These are phyloP conservation scores for Mesorhabditis belari DNA, from an alignment of 2,888 invertebrate genomes.

Conservation along the genomic window DNA sequence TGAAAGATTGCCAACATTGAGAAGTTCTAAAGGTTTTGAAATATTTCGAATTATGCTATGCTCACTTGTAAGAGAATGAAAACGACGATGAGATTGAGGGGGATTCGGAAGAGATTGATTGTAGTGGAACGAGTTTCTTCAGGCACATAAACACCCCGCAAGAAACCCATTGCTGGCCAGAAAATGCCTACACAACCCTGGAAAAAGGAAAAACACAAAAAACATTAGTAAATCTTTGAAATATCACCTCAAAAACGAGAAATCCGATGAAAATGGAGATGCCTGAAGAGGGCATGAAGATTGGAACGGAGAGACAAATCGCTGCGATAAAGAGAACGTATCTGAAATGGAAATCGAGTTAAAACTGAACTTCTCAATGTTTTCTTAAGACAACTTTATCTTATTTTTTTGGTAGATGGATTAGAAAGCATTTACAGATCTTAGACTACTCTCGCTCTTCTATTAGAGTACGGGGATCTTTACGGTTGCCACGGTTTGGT, in stretches of 20 bases:
- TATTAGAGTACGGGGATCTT: no score
- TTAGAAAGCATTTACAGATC: no score
- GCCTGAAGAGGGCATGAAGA: constrained; percentile 53
- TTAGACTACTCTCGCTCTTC: no score
- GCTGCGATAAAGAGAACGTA: constrained; percentile 55
- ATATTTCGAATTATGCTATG: neutral
- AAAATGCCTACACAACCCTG: constrained; percentile 58
- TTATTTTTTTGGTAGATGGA: no score
- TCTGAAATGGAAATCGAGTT: no score
- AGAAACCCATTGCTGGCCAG: constrained; percentile 58
- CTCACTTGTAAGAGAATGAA: constrained; percentile 55
- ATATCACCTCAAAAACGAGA: constrained; percentile 56
- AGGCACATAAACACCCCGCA: constrained; percentile 56
- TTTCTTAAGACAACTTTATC: neutral
- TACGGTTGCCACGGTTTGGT: no score
- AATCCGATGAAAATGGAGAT: constrained; percentile 55
- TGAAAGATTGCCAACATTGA: constrained; percentile 55
- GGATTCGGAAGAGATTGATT: constrained; percentile 59
- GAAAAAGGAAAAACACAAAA: neutral
- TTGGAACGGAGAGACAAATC: constrained; percentile 54
- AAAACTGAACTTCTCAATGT: neutral
- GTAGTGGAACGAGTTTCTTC: constrained; percentile 58
- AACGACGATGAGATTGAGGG: constrained; percentile 58
- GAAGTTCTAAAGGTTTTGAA: constrained; percentile 47
- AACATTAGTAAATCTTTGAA: neutral